Evolutionary conservation across 2,797 vertebrate genomes (phyloP).

Genomic region (Semotilus atromaculatus): DNA sequence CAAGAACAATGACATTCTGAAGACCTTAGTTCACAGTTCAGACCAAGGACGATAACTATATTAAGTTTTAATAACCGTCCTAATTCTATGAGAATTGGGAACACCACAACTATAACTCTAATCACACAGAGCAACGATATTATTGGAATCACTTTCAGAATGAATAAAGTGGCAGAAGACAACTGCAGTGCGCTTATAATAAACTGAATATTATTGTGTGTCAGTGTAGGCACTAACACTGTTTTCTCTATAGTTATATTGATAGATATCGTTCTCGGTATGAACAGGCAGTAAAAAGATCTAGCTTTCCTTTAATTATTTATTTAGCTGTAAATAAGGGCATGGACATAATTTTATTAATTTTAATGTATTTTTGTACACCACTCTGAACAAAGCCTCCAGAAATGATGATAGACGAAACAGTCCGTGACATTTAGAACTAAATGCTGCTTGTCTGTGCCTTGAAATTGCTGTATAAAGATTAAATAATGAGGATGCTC

Average conservation of each 20-base stretch:
- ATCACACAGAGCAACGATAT: neutral
- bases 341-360: neutral
- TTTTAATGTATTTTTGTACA: neutral
- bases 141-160: neutral
- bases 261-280: neutral
- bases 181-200: neutral
- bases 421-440: constrained; percentile 11
- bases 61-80: neutral
- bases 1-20: neutral
- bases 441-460: neutral
- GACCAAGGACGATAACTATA: neutral
- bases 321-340: constrained; percentile 9
- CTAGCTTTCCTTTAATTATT: neutral
- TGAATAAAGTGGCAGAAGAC: neutral
- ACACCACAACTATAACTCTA: neutral
- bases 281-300: neutral
- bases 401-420: neutral
- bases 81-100: neutral
- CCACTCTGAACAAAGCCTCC: constrained; percentile 8
- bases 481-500: neutral
- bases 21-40: neutral
- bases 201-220: neutral
- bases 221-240: neutral
- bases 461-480: neutral
- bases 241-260: neutral